These are phyloP conservation scores for Diplazon laetatorius DNA, from an alignment of 2,888 invertebrate genomes.

Conservation along the genomic window DNA sequence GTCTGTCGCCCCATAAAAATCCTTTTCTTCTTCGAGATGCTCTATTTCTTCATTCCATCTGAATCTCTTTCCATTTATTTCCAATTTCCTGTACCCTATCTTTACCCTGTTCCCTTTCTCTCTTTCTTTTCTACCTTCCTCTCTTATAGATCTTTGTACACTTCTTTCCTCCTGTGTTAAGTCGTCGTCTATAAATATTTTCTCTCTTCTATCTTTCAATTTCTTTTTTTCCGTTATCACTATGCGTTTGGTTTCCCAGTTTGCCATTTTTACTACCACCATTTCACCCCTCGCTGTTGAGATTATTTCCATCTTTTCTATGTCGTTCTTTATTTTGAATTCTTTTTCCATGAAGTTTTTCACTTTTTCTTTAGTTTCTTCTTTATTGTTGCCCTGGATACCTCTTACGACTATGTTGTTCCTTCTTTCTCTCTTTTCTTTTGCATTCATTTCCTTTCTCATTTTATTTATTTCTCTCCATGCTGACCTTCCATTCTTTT, in stretches of 20 bases:
- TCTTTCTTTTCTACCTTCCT: background rate
- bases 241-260: background rate
- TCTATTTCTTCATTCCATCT: constrained; percentile 2
- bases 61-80: background rate
- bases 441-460: no score
- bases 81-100: constrained; percentile 1
- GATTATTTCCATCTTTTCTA: no score
- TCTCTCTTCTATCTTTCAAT: background rate
- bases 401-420: no score
- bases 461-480: no score
- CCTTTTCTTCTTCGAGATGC: no score
- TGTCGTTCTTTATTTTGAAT: no score
- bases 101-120: background rate
- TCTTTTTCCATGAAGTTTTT: no score
- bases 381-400: no score
- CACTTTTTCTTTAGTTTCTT: no score
- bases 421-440: no score
- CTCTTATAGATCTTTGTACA: constrained; percentile 1
- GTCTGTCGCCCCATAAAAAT: background rate
- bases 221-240: constrained; percentile 8
- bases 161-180: constrained; percentile 13
- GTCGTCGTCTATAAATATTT: constrained; percentile 8
- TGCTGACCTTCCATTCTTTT: no score
- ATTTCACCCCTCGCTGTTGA: no score
- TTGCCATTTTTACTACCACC: background rate